Conservation (phyloP, 2,888 invertebrate species). For the Parnassius smintheus region DNA sequence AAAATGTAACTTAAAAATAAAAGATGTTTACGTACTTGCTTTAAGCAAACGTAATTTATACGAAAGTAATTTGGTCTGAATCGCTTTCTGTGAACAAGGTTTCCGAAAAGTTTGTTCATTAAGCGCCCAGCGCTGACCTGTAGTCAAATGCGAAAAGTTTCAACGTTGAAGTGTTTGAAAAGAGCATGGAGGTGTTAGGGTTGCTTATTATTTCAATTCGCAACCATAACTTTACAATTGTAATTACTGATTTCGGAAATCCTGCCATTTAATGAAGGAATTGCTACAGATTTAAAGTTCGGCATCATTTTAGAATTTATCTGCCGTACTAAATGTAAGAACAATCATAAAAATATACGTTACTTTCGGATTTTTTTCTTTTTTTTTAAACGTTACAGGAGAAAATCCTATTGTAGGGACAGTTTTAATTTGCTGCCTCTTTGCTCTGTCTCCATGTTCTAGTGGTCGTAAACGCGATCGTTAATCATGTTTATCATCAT, state of each 20-base stretch:
- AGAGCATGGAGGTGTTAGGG: slow-evolving; percentile 5
- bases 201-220: slow-evolving; percentile 11
- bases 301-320: too few species aligned
- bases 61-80: slow-evolving; percentile 31
- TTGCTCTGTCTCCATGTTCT: too few species aligned
- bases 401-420: too few species aligned
- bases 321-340: too few species aligned
- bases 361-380: too few species aligned
- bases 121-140: slow-evolving; percentile 34
- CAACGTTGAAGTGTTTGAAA: slow-evolving; percentile 33
- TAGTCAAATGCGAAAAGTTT: slow-evolving; percentile 38
- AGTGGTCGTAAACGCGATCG: too few species aligned
- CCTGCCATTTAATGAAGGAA: too few species aligned
- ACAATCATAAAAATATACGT: too few species aligned
- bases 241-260: background rate
- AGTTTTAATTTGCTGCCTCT: too few species aligned
- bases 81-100: slow-evolving; percentile 33
- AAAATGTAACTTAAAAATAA: background rate
- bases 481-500: too few species aligned
- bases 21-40: background rate
- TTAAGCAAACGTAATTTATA: slow-evolving; percentile 10
- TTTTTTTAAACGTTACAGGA: too few species aligned
- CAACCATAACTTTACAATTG: background rate
- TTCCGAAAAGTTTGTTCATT: slow-evolving; percentile 41
- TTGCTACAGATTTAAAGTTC: too few species aligned